Percentiles rank a stretch among this genome's conserved stretches.
These are phyloP conservation scores for Pygoscelis antarcticus DNA, from an alignment of 2,113 vertebrate genomes.

Conservation along the genomic window DNA sequence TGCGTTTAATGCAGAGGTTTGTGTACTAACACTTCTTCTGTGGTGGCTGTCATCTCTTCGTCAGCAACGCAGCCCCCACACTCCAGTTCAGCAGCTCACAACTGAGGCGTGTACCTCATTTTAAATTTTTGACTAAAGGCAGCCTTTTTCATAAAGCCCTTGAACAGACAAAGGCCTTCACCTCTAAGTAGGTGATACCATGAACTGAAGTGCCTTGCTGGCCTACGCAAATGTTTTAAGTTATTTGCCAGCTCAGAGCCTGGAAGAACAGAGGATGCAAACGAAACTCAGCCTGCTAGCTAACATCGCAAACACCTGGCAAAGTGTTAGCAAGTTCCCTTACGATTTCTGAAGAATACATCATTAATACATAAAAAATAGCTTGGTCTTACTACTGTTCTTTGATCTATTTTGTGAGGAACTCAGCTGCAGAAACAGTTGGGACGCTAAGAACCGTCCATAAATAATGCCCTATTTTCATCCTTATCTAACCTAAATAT, in stretches of 20 bases:
- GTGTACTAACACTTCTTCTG: background rate
- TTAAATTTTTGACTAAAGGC: background rate
- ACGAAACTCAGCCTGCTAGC: background rate
- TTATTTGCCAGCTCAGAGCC: background rate
- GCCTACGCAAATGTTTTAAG: background rate
- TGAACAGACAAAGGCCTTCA: background rate
- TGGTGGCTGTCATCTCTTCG: background rate
- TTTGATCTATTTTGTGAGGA: background rate
- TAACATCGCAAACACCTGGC: background rate
- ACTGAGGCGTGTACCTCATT: fast-evolving
- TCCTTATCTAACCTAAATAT: background rate
- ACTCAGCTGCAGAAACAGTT: background rate
- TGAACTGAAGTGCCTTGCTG: background rate
- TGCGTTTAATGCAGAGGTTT: background rate
- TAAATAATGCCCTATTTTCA: background rate
- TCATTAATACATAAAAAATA: background rate
- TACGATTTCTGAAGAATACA: background rate
- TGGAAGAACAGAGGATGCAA: background rate
- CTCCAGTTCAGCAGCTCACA: background rate
- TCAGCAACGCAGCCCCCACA: background rate
- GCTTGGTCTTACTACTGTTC: background rate
- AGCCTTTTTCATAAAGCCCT: background rate
- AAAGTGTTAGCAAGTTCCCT: background rate
- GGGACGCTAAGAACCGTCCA: background rate
- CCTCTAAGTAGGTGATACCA: background rate